Evolutionary conservation across 92 coral and sea anemone species (phyloP).

Genomic region (Muricea muricata): DNA sequence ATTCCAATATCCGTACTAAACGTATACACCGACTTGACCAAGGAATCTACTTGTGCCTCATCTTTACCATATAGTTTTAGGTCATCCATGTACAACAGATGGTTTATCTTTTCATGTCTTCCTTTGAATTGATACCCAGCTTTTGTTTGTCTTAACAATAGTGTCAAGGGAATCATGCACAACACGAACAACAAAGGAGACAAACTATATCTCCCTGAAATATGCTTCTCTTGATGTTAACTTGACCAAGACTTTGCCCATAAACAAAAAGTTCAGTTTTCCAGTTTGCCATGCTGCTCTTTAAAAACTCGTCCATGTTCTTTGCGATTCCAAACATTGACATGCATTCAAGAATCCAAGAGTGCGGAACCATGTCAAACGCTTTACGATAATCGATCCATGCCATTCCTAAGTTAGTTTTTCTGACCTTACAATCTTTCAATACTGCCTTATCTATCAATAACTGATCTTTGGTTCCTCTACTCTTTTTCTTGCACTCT

Average conservation of each 20-base stretch:
- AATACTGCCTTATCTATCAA: conserved; percentile 37
- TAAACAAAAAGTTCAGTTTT: conserved; percentile 18
- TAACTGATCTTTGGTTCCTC: conserved; percentile 51
- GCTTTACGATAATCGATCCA: not conserved
- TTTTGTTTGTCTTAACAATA: too few relatives aligned
- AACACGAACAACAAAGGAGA: conserved; percentile 38
- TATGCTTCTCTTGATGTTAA: conserved; percentile 24
- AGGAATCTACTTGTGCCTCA: too few relatives aligned
- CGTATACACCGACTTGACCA: too few relatives aligned
- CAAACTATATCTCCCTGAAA: conserved; percentile 43
- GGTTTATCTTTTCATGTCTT: too few relatives aligned
- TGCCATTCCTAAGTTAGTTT: not conserved
- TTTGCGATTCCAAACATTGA: conserved; percentile 11
- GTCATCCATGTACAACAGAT: too few relatives aligned
- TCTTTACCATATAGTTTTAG: too few relatives aligned
- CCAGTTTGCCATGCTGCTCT: conserved; percentile 36
- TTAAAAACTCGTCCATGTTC: conserved; percentile 16
- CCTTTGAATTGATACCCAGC: too few relatives aligned
- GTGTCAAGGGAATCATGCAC: conserved; percentile 22
- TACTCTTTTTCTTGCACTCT: not conserved
- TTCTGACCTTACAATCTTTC: not conserved
- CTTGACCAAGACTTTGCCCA: conserved; percentile 13
- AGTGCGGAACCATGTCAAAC: conserved; percentile 4
- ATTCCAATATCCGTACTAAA: too few relatives aligned
- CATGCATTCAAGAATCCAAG: conserved; percentile 16